Conservation (phyloP, 2,888 invertebrate genomes). For the Rhodophaea formosa region DNA sequence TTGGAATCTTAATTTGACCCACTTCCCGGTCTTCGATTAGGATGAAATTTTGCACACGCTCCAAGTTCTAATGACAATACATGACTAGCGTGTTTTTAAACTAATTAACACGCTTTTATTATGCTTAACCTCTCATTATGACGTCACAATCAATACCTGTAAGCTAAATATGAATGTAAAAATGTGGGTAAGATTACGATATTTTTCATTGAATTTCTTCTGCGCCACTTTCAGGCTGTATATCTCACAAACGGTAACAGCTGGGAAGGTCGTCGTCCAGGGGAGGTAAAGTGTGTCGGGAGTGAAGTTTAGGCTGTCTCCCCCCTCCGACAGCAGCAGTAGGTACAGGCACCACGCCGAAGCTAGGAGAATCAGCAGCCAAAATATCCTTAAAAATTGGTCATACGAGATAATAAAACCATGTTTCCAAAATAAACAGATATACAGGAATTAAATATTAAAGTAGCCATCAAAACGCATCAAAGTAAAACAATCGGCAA, state of each 20-base stretch:
- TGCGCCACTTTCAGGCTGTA: conserved; percentile 46
- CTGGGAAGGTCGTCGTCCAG: conserved; percentile 83
- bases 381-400: conserved; percentile 79
- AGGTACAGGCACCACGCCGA: conserved; percentile 77
- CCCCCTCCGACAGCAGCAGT: conserved; percentile 69
- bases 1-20: no score
- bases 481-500: no score
- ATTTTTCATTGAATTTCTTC: conserved; percentile 39
- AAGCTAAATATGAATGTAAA: neutral
- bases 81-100: no score
- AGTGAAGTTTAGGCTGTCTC: conserved; percentile 82
- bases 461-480: no score
- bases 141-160: no score
- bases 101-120: no score
- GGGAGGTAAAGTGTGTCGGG: conserved; percentile 81
- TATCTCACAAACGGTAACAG: conserved; percentile 81
- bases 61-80: no score
- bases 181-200: conserved; percentile 35
- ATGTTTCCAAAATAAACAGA: no score
- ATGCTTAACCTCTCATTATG: no score
- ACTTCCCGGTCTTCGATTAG: no score
- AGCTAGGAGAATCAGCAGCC: conserved; percentile 73
- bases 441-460: neutral
- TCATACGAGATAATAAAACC: no score
- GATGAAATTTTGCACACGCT: no score